Percentiles rank a stretch among this genome's conserved stretches.
Conservation (phyloP, 30 jellyfish, hydroid and myxozoan species). For the Nemopilema nomurai region DNA sequence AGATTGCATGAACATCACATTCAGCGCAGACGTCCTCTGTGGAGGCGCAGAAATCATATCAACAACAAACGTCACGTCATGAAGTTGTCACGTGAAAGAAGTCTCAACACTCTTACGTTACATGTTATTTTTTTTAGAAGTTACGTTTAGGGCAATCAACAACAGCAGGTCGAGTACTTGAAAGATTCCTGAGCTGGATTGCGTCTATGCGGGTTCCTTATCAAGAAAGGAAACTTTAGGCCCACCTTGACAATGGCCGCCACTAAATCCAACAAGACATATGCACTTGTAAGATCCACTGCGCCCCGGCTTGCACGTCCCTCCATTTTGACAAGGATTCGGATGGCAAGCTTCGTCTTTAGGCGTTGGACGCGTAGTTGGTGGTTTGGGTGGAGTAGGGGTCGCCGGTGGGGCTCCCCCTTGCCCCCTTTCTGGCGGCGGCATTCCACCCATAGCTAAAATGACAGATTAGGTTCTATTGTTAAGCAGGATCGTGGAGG, state of each 20-base stretch:
- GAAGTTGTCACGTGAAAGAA: not conserved
- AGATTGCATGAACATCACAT: constrained; percentile 90
- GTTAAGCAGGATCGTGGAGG: not conserved
- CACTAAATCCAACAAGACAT: constrained; percentile 81
- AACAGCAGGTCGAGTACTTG: too few species aligned
- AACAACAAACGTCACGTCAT: not conserved
- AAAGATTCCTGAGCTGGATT: too few species aligned
- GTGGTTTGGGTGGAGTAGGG: constrained; percentile 31
- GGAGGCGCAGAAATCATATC: not conserved
- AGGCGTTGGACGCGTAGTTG: constrained; percentile 18
- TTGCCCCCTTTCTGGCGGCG: constrained; percentile 24
- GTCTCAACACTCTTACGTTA: not conserved
- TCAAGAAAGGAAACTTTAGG: too few species aligned
- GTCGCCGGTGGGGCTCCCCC: constrained; percentile 24
- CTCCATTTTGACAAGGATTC: constrained; percentile 97
- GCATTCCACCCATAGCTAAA: constrained; percentile 36
- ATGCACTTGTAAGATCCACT: constrained; percentile 78
- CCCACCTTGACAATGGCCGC: constrained; percentile 91
- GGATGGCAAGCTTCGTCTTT: constrained; percentile 87
- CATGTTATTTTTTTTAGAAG: not conserved
- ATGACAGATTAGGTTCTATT: not conserved
- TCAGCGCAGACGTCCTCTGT: constrained; percentile 93
- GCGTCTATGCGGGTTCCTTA: too few species aligned
- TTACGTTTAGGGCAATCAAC: not conserved
- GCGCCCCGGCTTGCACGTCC: constrained; percentile 70